Evolutionary conservation across 2,888 invertebrate species (phyloP), one percentile per base, ranked within the genome.

Genomic region (Tetragonisca angustula): DNA sequence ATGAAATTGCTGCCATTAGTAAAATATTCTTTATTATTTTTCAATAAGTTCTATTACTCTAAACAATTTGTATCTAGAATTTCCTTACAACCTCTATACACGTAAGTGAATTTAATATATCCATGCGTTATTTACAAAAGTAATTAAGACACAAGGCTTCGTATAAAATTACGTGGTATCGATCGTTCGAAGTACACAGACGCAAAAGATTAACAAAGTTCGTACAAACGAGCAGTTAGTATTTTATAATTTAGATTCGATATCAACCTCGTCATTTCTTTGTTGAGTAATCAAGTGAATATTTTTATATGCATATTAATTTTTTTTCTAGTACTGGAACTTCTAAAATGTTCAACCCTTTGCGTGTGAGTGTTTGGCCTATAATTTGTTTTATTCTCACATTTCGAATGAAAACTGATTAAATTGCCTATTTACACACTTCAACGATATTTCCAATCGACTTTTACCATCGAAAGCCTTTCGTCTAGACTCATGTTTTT

Each of bases 111-210:
- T 71, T 56, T 27, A 71, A 67, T 81, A 67, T 71, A 82, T 71
- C 72, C 62, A 71, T 43, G 67, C 65, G 49, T 81, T 83, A 83
- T 83, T 71, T 83, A 83, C 76, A 83, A 21, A 76, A 81, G 61
- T 70, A 82, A 70, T 70, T 50, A 17, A 76, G 76, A 83, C 49
- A 49, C 49, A 70, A 69, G 61, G 49, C 65, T 81, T 71, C 11
- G 81, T 82, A 73, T 68, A 83, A 76, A 83, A 83, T 83, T 76
- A 73, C 73, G 59, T 73, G 54, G 67, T 76, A 76, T 36, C 72
- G 71, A 83, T 76, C 49, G 49, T 76, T 76, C 64, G 64, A 71
- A 76, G 54, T 81, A 83, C 74, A 76, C 71, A 81, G 75, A 50
- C 71, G 81, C 67, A 62, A 75, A 69, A 71, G 54, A 50, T 56